phyloP scores from a whole-genome alignment of 2,113 vertebrate genomes.

The Sinocyclocheilus anshuiensis region DNA sequence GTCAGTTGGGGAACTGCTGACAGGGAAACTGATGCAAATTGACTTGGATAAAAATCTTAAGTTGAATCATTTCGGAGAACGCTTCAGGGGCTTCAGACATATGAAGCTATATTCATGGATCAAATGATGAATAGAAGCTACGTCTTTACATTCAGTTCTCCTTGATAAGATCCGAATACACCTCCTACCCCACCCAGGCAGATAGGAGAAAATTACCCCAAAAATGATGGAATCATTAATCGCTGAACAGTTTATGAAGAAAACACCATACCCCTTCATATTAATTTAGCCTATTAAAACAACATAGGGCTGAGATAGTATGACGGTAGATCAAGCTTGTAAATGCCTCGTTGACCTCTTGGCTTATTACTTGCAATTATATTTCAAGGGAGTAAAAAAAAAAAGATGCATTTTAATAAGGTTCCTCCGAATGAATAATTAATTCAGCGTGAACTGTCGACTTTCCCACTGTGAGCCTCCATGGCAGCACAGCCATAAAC shows the following conservation, averaged over 20 bases:
- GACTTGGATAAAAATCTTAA: conserved; percentile 52
- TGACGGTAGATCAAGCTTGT: conserved; percentile 38
- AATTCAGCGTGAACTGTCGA: conserved; percentile 42
- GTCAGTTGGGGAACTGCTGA: background rate
- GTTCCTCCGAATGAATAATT: conserved; percentile 53
- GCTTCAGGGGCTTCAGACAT: conserved; percentile 25
- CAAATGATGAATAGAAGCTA: conserved; percentile 45
- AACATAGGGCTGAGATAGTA: conserved; percentile 44
- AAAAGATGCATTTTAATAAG: conserved; percentile 51
- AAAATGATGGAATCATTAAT: conserved; percentile 37
- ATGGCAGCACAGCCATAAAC: conserved; percentile 41
- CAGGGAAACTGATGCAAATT: conserved; percentile 41
- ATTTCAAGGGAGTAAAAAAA: conserved; percentile 36
- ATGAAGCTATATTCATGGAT: conserved; percentile 36
- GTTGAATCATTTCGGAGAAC: conserved; percentile 39
- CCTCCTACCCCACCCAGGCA: background rate
- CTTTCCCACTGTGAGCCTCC: conserved; percentile 32
- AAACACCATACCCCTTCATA: conserved; percentile 52
- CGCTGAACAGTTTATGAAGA: conserved; percentile 26
- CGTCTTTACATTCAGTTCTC: conserved; percentile 35
- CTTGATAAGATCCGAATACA: conserved; percentile 47
- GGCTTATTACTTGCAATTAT: conserved; percentile 52
- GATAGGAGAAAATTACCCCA: conserved; percentile 20
- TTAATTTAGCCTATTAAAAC: conserved; percentile 50
- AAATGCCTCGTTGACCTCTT: conserved; percentile 52